Percentiles rank a stretch among this genome's conserved stretches.
Evolutionary conservation across 2,888 invertebrate genomes (phyloP).

Genomic region (Watsonalla cultraria): DNA sequence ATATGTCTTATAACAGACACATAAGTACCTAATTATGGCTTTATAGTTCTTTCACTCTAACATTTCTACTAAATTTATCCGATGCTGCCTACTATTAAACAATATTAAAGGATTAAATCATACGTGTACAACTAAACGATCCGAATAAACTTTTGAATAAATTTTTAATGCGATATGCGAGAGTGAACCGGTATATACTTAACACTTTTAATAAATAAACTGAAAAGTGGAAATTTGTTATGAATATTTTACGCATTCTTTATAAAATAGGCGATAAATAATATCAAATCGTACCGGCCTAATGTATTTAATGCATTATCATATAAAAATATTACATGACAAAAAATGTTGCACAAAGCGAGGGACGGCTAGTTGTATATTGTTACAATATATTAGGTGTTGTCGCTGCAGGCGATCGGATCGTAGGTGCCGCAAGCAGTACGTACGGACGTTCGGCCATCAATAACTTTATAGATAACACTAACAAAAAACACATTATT

Average conservation of each 20-base stretch:
- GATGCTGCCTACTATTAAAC: not conserved
- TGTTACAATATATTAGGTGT: conserved; percentile 27
- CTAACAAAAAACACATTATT: conserved; percentile 8
- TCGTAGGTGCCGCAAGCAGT: conserved; percentile 16
- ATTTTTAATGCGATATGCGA: too few relatives aligned
- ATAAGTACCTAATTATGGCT: too few relatives aligned
- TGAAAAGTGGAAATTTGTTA: not conserved
- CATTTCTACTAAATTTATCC: too few relatives aligned
- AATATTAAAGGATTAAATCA: not conserved
- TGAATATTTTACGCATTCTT: not conserved
- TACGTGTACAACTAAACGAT: not conserved
- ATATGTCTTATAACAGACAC: not conserved
- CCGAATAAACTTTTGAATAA: not conserved
- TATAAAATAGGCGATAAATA: not conserved
- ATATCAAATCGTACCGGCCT: not conserved
- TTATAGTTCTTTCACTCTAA: too few relatives aligned
- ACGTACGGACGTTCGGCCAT: conserved; percentile 29
- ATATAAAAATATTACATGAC: conserved; percentile 5
- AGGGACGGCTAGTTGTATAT: conserved; percentile 18
- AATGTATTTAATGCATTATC: not conserved
- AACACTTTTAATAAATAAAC: not conserved
- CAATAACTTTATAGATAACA: conserved; percentile 26
- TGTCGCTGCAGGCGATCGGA: conserved; percentile 31
- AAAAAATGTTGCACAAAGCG: conserved; percentile 4
- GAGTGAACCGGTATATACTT: not conserved